Conservation (phyloP, 2,888 invertebrate genomes). For the Sthenelais limicola region DNA sequence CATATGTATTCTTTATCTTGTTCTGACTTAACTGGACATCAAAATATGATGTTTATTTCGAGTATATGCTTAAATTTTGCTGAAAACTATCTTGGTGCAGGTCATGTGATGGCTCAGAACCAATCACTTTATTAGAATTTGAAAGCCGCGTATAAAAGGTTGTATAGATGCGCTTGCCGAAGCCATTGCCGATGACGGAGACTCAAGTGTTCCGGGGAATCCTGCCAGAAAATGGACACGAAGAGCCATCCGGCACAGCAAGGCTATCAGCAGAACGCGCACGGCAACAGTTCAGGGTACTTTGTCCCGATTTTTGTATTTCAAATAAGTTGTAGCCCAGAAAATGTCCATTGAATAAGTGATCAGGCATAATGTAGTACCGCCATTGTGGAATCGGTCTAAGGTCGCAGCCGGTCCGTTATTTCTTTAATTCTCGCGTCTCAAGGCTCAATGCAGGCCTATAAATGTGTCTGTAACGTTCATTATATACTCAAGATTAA, state of each 20-base stretch:
- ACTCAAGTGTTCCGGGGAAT: slow-evolving; percentile 61
- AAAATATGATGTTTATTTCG: too few species aligned
- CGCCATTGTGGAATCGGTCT: slow-evolving; percentile 35
- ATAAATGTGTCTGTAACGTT: slow-evolving; percentile 2
- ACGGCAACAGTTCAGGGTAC: slow-evolving; percentile 73
- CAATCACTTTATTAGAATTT: slow-evolving; percentile 65
- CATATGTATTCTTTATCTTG: too few species aligned
- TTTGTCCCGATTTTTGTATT: slow-evolving; percentile 69
- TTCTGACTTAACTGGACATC: too few species aligned
- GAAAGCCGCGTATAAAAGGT: slow-evolving; percentile 63
- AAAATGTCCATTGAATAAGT: slow-evolving; percentile 34
- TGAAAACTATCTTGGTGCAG: background rate
- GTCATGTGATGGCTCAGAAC: slow-evolving; percentile 53
- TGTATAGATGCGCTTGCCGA: slow-evolving; percentile 50
- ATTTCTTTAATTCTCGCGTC: slow-evolving; percentile 26
- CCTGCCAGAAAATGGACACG: slow-evolving; percentile 73
- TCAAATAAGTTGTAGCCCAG: background rate
- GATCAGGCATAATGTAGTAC: slow-evolving; percentile 37
- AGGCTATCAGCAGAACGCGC: slow-evolving; percentile 73
- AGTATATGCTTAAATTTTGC: too few species aligned
- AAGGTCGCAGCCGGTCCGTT: slow-evolving; percentile 28
- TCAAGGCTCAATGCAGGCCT: too few species aligned
- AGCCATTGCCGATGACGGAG: slow-evolving; percentile 64
- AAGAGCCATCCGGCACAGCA: slow-evolving; percentile 74
- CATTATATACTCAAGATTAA: slow-evolving; percentile 11